These are phyloP conservation scores for Bimastos eiseni DNA, from an alignment of 2,888 invertebrate genomes.

Conservation along the genomic window DNA sequence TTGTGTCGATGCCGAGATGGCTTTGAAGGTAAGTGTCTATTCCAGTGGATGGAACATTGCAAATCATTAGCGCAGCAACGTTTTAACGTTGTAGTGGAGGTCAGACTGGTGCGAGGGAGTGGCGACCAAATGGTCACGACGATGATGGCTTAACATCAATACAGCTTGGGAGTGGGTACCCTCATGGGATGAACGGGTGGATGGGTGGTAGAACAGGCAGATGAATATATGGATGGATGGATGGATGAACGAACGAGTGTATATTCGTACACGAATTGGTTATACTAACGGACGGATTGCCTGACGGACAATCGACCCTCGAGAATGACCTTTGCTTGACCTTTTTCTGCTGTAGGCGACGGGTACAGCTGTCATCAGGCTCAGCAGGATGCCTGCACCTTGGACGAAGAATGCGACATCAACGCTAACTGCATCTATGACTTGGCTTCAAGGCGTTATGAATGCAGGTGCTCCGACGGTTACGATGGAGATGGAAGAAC, in stretches of 20 bases:
- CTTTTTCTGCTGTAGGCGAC: conserved; percentile 31
- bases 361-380: conserved; percentile 44
- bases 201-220: too few species aligned
- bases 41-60: background rate
- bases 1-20: conserved; percentile 54
- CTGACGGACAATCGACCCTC: background rate
- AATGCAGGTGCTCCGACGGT: conserved; percentile 58
- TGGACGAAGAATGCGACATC: conserved; percentile 55
- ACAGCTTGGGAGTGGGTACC: too few species aligned
- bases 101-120: too few species aligned
- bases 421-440: conserved; percentile 60
- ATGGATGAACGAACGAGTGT: background rate
- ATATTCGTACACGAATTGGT: too few species aligned
- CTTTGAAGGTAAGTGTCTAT: conserved; percentile 50
- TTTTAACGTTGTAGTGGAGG: background rate
- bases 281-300: background rate
- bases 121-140: too few species aligned
- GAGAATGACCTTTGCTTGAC: background rate
- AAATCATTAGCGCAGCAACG: background rate
- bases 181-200: too few species aligned
- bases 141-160: too few species aligned
- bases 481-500: conserved; percentile 49
- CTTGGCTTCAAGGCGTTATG: conserved; percentile 45
- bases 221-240: background rate
- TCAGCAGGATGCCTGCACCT: conserved; percentile 51